Percentiles rank a stretch among this genome's conserved stretches.
phyloP scores from a whole-genome alignment of 2,113 vertebrate genomes.

The Hiodon alosoides region DNA sequence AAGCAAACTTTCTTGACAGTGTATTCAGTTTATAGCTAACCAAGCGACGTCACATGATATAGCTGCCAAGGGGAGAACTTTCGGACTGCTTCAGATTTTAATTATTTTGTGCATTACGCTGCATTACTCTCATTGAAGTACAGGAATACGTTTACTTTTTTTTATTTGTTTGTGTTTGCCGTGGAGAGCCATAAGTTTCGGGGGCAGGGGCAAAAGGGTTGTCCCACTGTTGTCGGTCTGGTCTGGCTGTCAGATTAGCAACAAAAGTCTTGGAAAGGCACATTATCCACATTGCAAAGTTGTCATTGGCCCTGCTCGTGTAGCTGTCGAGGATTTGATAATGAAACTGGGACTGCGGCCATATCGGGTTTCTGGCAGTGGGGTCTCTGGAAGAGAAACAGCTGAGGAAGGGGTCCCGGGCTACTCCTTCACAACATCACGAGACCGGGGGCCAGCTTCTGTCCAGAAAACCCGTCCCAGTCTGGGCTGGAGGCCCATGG shows the following conservation, averaged over 20 bases:
- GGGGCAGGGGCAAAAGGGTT: background rate
- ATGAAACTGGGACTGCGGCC: slow-evolving; percentile 25
- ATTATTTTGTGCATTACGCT: no score
- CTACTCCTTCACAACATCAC: background rate
- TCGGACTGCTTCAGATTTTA: no score
- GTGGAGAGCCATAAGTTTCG: slow-evolving; percentile 6
- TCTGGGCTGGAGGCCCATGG: background rate
- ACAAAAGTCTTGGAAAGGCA: slow-evolving; percentile 38
- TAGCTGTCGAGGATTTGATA: slow-evolving; percentile 31
- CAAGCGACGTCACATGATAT: no score
- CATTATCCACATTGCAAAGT: slow-evolving; percentile 30
- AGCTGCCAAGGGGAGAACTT: no score
- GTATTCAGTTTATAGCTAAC: no score
- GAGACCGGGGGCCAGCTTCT: background rate
- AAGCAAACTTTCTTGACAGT: no score
- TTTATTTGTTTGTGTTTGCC: slow-evolving; percentile 14
- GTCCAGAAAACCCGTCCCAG: background rate
- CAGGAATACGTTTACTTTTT: slow-evolving; percentile 24
- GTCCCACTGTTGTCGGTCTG: slow-evolving; percentile 21
- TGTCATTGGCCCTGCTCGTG: slow-evolving; percentile 32
- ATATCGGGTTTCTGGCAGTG: slow-evolving; percentile 13
- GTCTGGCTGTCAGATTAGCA: slow-evolving; percentile 41
- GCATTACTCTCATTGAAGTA: no score
- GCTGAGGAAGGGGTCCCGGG: background rate
- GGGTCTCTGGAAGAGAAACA: background rate